phyloP scores from a whole-genome alignment of 2,113 vertebrate genomes.

The Falco punctatus region DNA sequence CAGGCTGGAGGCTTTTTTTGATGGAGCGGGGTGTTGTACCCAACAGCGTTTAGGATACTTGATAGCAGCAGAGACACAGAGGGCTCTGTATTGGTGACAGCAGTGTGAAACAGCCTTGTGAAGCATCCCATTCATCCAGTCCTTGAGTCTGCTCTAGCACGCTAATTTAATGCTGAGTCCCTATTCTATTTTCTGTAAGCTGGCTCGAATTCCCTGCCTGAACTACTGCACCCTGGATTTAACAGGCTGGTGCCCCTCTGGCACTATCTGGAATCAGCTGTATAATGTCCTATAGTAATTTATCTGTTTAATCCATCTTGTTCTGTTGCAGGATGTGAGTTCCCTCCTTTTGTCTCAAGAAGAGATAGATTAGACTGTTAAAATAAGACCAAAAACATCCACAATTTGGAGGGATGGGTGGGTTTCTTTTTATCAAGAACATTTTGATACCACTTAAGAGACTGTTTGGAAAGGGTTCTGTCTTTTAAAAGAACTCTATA shows the following conservation, averaged over 20 bases:
- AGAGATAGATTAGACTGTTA: background rate
- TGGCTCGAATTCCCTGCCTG: background rate
- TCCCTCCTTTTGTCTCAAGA: background rate
- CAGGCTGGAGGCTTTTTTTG: background rate
- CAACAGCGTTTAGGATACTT: background rate
- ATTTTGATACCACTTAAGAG: background rate
- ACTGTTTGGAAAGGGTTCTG: background rate
- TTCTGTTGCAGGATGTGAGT: background rate
- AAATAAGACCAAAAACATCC: background rate
- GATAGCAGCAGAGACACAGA: background rate
- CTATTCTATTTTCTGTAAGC: background rate
- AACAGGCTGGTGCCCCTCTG: background rate
- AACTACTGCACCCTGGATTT: background rate
- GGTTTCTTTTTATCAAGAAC: background rate
- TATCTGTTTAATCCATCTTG: background rate
- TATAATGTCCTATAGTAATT: background rate
- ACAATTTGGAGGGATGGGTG: background rate
- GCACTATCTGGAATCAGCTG: background rate
- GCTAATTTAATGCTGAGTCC: background rate
- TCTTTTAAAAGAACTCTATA: background rate
- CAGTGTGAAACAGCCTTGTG: background rate
- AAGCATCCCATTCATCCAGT: background rate
- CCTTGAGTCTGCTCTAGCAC: background rate
- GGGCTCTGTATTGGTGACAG: background rate
- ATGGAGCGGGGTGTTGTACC: background rate